A percentile compares a stretch with the other conserved stretches of the same genome.
These are phyloP conservation scores for Tragelaphus imberbis DNA, from an alignment of 2,113 vertebrate genomes.

Conservation along the genomic window DNA sequence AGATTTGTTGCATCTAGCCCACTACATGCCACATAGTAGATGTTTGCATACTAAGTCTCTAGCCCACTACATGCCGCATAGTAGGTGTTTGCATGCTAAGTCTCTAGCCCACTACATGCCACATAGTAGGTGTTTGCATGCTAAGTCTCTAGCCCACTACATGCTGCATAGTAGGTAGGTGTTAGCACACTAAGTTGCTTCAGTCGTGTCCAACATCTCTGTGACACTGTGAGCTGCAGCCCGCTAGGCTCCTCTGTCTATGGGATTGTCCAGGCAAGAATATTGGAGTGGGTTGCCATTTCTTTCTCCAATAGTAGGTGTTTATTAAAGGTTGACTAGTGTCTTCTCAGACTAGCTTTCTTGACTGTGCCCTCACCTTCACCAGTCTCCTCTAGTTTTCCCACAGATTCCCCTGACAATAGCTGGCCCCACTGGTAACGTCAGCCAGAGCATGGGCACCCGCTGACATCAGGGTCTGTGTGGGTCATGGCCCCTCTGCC, in stretches of 20 bases:
- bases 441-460: background rate
- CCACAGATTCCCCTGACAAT: background rate
- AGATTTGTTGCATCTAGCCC: background rate
- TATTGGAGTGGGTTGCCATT: background rate
- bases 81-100: background rate
- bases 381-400: background rate
- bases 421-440: no score
- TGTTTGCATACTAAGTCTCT: background rate
- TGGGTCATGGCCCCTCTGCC: background rate
- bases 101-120: background rate
- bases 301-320: background rate
- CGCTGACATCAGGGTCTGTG: accelerated
- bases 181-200: background rate
- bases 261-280: background rate
- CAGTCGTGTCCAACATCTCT: background rate
- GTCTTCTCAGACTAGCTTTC: background rate
- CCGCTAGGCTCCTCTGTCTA: background rate
- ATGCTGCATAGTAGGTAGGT: background rate
- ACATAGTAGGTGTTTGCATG: background rate
- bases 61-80: background rate
- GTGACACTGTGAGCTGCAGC: background rate
- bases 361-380: background rate
- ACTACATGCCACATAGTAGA: no score
- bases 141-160: no score
- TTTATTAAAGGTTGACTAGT: background rate